A percentile compares a stretch with the other conserved stretches of the same genome.
phyloP scores from a whole-genome alignment of 2,113 vertebrate genomes.

The Pimephales promelas region DNA sequence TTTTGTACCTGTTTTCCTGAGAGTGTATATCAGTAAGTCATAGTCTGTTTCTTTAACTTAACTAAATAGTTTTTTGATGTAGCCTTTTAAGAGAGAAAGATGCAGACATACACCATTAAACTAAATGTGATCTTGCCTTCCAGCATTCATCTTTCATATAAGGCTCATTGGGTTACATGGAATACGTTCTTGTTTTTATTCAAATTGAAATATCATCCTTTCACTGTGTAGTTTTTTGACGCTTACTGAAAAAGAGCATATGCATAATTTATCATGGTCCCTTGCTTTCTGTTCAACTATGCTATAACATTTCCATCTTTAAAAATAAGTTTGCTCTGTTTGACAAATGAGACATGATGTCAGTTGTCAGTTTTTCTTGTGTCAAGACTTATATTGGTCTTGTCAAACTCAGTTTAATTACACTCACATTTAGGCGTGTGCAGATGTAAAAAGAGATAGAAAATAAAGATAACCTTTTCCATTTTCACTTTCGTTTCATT shows the following conservation, averaged over 20 bases:
- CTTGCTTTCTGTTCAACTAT: not conserved
- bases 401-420: not conserved
- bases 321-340: not conserved
- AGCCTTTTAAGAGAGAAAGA: not conserved
- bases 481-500: not conserved
- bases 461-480: not conserved
- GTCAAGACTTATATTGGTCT: not conserved
- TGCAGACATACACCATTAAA: conserved; percentile 10
- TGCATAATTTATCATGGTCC: not conserved
- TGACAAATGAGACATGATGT: not conserved
- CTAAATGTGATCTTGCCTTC: not conserved
- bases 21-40: not conserved
- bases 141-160: not conserved
- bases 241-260: not conserved
- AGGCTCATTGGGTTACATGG: conserved; percentile 9
- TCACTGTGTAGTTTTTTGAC: not conserved
- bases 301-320: not conserved
- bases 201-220: not conserved
- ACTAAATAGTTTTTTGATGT: not conserved
- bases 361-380: not conserved
- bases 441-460: not conserved
- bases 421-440: not conserved
- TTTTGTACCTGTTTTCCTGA: not conserved
- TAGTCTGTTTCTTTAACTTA: not conserved
- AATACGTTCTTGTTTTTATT: not conserved